These are phyloP conservation scores for Teleopsis dalmanni DNA, from an alignment of 1,140 invertebrate species.

Conservation along the genomic window DNA sequence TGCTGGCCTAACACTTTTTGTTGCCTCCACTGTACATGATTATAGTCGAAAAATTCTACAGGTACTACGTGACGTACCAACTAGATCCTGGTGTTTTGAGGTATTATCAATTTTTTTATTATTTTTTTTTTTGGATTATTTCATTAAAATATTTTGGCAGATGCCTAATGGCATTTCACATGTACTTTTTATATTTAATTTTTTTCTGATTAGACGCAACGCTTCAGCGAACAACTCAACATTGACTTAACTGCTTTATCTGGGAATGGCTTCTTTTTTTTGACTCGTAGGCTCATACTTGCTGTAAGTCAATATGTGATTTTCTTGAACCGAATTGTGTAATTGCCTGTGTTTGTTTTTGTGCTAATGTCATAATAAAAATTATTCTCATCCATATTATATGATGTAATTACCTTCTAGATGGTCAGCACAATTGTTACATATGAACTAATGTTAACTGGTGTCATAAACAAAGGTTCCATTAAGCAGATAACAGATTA, in stretches of 20 bases:
- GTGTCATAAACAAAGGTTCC: constrained; percentile 35
- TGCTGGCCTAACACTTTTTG: constrained; percentile 52
- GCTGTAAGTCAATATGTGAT: constrained; percentile 16
- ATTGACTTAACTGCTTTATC: constrained; percentile 53
- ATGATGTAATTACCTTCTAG: constrained; percentile 16
- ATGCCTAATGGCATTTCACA: constrained; percentile 2
- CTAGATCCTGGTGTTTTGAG: constrained; percentile 51
- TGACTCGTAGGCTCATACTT: constrained; percentile 57
- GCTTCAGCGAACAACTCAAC: constrained; percentile 53
- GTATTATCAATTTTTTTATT: constrained; percentile 29
- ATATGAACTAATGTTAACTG: constrained; percentile 53
- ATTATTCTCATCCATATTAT: background rate
- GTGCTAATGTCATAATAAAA: background rate
- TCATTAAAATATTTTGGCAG: background rate
- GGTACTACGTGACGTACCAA: constrained; percentile 50
- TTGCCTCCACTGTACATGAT: constrained; percentile 55
- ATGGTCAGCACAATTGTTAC: constrained; percentile 57
- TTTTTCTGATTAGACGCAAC: constrained; percentile 42
- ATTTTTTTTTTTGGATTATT: background rate
- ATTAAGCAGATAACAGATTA: constrained; percentile 36
- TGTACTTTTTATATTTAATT: background rate
- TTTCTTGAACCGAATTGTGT: background rate
- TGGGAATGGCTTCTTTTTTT: constrained; percentile 56
- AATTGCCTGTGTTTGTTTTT: background rate
- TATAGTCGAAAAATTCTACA: constrained; percentile 51